A percentile compares a stretch with the other conserved stretches of the same genome.
phyloP scores from a whole-genome alignment of 2,888 invertebrate genomes.

The Pandemis corylana region DNA sequence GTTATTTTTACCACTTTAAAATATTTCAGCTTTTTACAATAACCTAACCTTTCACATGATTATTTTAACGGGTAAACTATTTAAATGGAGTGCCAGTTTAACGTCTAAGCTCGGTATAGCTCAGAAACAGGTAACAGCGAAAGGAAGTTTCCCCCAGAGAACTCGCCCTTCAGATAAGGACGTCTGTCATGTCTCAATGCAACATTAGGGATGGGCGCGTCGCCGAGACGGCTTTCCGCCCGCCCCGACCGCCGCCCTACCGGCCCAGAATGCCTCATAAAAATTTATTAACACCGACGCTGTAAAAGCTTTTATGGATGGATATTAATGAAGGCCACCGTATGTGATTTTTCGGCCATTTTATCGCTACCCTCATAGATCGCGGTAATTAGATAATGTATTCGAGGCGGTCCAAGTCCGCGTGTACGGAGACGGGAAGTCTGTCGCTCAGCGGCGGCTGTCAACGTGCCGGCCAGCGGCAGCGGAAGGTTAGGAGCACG shows the following conservation, averaged over 20 bases:
- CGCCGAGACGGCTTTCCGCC: conserved; percentile 60
- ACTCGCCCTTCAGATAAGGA: conserved; percentile 55
- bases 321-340: conserved; percentile 42
- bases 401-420: conserved; percentile 41
- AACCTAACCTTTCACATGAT: no score
- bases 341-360: conserved; percentile 35
- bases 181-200: conserved; percentile 57
- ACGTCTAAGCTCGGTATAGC: conserved; percentile 1
- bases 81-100: background rate
- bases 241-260: conserved; percentile 55
- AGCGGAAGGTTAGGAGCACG: conserved; percentile 75
- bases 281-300: conserved; percentile 53
- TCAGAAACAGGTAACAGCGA: conserved; percentile 18
- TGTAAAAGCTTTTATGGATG: conserved; percentile 48
- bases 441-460: conserved; percentile 70
- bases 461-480: conserved; percentile 76
- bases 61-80: background rate
- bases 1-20: no score
- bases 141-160: conserved; percentile 46
- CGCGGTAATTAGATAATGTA: conserved; percentile 41
- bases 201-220: conserved; percentile 56
- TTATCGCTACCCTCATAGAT: conserved; percentile 35
- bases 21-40: background rate
- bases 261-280: conserved; percentile 56
- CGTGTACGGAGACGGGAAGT: conserved; percentile 54